Evolutionary conservation across 2,797 vertebrate genomes (phyloP), one percentile per base, ranked within the genome.

Genomic region (Alca torda): DNA sequence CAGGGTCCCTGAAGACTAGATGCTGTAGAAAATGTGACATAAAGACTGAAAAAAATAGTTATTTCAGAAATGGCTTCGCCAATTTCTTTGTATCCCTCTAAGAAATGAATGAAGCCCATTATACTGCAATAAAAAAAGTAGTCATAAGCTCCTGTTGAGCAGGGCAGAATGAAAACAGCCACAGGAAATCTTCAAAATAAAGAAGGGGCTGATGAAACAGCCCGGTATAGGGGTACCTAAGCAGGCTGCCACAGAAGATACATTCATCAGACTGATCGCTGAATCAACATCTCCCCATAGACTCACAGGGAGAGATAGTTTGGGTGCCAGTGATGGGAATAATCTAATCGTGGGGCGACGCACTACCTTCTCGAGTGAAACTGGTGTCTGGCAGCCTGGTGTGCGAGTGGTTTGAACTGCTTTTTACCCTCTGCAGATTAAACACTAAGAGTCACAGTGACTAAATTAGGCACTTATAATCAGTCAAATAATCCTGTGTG

Each of bases 401-500:
- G n/a, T 41, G 41, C 1, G 2, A 87, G 53, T 50, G 18, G 13
- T 87, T 59, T 88, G 57, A 84, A 86, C 69, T 81, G 51, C 50
- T 94, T 94, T 86, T 95, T 88, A 68, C 54, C 37, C 67, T 94
- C 69, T 81, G 46, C 53, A 88, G 90, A 84, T 94, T 91, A 91
- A 95, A 78, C 41, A 69, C 64, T 73, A 73, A 90, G 76, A 86
- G 88, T 86, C 5, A 0, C 30, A 6, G 8, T 59, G 35, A 75
- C 94, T 94, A 96, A 95, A 95, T 94, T 93, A 94, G 92, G 69
- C 4, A 2, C 73, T 76, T 4, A 1, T 73, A 91, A 95, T 95
- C 85, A 93, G 83, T 35, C 50, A 69, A 93, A 86, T 94, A 96
- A 97, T 94, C 92, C 94, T 39, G 5, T 13, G 37, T 95, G 94